Base-by-base conservation (phyloP, 2,113 vertebrate genomes). In the Trochalopteron elliotii region DNA sequence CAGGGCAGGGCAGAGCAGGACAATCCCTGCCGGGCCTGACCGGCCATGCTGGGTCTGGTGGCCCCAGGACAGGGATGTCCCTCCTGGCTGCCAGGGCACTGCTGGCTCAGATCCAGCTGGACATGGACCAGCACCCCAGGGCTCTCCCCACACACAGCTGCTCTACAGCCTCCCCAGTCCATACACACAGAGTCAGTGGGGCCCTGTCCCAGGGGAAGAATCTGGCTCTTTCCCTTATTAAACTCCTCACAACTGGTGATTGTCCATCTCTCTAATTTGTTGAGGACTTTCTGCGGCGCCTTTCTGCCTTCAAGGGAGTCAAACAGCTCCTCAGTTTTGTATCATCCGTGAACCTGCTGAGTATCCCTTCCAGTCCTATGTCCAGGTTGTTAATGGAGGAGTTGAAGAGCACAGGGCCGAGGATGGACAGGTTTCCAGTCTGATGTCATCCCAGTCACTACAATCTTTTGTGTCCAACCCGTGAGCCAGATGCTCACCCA, bases 391-490 rank as follows among this genome's bases (percentile, higher is more conserved):
- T 31, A 16, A 21, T 33, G n/a, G 25, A 67, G 27, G 31, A 0
- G 2, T 10, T 31, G 21, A 24, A 67, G 63, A 33, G n/a, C 33
- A 25, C n/a, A 56, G 44, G 44, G 44, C 44, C 4, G 19, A 80
- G 33, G 50, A 56, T 37, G 40, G 40, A 7, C 39, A 31, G 25
- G 33, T 12, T 37, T 12, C 12, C 50, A 45, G 27, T 37, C 27
- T 56, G 40, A 45, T 80, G 15, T 10, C 25, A 37, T 30, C 16
- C 50, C 33, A 37, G 16, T 16, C 61, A 31, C 39, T 37, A 5
- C 1, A 44, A 30, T 8, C 12, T 44, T 55, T 15, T 37, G 27
- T 55, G 39, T 25, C 9, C 2, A 0, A 11, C 25, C 25, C 35
- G 25, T 19, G 60, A 35, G 25, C 39, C 61, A 79, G 33, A 45